A percentile compares a stretch with the other conserved stretches of the same genome.
phyloP scores from a whole-genome alignment of 2,797 vertebrate species.

The Coracias cyanogaster region DNA sequence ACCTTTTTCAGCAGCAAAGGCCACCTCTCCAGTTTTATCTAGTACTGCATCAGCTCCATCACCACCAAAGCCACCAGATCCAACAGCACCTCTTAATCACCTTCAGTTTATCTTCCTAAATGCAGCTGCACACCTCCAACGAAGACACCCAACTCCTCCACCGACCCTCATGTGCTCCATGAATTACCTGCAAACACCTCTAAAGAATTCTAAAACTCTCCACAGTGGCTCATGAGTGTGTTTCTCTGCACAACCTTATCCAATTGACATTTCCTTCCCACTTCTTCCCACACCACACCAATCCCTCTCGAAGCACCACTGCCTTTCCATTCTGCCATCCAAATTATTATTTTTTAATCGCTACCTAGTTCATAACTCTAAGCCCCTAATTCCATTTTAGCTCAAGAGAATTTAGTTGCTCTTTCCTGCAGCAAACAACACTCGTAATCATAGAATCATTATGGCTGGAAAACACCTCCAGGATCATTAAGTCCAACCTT shows the following conservation, averaged over 20 bases:
- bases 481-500: too few relatives aligned
- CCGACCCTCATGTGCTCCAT: fast-evolving
- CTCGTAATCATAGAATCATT: background rate
- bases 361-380: background rate
- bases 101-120: background rate
- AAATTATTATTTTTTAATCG: background rate
- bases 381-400: background rate
- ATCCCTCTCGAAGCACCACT: background rate
- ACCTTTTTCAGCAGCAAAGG: background rate
- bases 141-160: background rate
- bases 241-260: background rate
- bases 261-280: background rate
- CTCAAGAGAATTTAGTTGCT: background rate
- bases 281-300: background rate
- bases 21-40: background rate
- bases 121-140: background rate
- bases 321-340: background rate
- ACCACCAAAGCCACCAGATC: background rate
- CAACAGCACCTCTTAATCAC: background rate
- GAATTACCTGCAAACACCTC: background rate
- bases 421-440: background rate
- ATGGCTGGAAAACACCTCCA: too few relatives aligned
- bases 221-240: fast-evolving
- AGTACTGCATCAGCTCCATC: background rate
- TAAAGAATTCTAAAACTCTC: background rate